These are phyloP conservation scores for Aplysina aerophoba DNA, from an alignment of 37 sponge, comb jelly and placozoan genomes.

Conservation along the genomic window DNA sequence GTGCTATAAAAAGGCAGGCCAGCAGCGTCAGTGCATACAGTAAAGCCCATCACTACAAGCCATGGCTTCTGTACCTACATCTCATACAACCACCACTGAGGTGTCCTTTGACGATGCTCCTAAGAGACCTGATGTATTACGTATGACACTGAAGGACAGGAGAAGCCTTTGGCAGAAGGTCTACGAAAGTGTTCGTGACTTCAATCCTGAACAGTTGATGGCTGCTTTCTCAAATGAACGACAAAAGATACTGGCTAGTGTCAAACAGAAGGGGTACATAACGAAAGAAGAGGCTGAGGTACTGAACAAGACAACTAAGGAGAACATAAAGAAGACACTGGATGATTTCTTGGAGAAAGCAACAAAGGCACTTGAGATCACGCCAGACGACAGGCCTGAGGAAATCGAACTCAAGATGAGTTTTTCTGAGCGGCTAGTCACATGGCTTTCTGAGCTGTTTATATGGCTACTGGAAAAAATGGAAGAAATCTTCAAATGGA, in stretches of 20 bases:
- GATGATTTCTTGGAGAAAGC: background rate
- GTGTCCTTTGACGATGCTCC: conserved; percentile 1
- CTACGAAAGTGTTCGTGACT: background rate
- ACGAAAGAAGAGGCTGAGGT: conserved; percentile 3
- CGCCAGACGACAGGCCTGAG: background rate
- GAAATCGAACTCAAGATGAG: background rate
- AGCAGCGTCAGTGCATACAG: no score
- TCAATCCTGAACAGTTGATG: background rate
- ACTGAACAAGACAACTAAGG: background rate
- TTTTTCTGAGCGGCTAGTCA: background rate
- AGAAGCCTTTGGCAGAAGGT: background rate
- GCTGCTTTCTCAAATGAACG: background rate
- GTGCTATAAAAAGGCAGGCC: no score
- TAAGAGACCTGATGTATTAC: background rate
- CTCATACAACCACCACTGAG: no score
- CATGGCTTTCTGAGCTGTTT: background rate
- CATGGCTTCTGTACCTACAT: background rate
- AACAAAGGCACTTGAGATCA: background rate
- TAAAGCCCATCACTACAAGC: no score
- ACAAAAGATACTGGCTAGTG: background rate
- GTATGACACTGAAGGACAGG: background rate
- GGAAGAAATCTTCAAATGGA: background rate
- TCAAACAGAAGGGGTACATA: background rate
- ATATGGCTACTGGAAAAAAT: background rate
- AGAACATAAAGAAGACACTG: background rate